Percentiles rank a stretch among this genome's conserved stretches.
Evolutionary conservation across 1,140 invertebrate genomes (phyloP).

Genomic region (Melitaea cinxia): DNA sequence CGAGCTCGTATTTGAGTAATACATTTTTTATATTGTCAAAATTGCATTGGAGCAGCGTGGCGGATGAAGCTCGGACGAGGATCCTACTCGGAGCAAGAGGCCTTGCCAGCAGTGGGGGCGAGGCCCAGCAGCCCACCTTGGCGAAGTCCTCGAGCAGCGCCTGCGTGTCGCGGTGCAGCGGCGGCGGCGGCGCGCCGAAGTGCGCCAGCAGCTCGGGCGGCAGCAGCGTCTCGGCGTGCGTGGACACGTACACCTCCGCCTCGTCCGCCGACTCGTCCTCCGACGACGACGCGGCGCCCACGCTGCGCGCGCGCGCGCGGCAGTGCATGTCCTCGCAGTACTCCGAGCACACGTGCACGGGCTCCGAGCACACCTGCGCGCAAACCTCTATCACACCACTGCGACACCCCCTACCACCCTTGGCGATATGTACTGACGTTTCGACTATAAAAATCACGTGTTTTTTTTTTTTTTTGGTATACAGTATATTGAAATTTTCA

Average conservation of each 20-base stretch:
- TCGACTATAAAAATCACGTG: too few relatives aligned
- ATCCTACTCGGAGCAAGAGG: too few relatives aligned
- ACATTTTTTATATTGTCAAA: too few relatives aligned
- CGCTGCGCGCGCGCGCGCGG: slow-evolving; percentile 64
- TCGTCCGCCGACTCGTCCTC: slow-evolving; percentile 51
- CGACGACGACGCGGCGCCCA: slow-evolving; percentile 62
- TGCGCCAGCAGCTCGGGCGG: slow-evolving; percentile 57
- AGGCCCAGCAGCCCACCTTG: slow-evolving; percentile 42
- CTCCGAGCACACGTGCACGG: slow-evolving; percentile 69
- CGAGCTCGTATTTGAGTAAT: too few relatives aligned
- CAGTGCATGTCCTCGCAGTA: slow-evolving; percentile 79
- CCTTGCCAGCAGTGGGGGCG: too few relatives aligned
- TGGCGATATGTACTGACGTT: too few relatives aligned
- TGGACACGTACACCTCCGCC: slow-evolving; percentile 59
- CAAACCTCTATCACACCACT: not conserved
- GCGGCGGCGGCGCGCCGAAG: slow-evolving; percentile 43
- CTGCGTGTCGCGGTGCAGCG: slow-evolving; percentile 48
- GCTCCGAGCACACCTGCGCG: slow-evolving; percentile 49
- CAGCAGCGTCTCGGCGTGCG: slow-evolving; percentile 61
- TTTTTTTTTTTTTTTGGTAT: too few relatives aligned
- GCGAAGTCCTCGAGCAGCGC: slow-evolving; percentile 62
- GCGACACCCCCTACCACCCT: too few relatives aligned
- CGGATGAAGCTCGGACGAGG: too few relatives aligned
- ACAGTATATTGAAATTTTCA: too few relatives aligned
- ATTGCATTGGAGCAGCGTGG: too few relatives aligned